phyloP scores from a whole-genome alignment of 2,797 vertebrate genomes.

The Sebastes flavidus region DNA sequence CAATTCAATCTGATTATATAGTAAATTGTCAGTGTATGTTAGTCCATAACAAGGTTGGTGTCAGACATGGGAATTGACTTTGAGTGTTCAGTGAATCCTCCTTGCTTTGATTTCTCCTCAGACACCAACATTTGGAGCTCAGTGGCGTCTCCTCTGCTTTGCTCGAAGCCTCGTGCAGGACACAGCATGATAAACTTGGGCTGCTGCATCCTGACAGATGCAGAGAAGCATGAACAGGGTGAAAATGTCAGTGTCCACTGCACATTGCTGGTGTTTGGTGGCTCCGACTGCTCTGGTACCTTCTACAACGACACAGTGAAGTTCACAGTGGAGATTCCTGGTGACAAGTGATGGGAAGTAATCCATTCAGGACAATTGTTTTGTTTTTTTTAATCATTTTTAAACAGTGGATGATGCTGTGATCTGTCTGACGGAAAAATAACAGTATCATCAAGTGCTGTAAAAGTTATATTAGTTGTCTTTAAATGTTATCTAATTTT shows the following conservation, averaged over 20 bases:
- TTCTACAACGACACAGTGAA: constrained; percentile 86
- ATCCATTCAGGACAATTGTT: neutral
- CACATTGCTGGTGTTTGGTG: constrained; percentile 87
- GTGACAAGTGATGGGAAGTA: constrained; percentile 33
- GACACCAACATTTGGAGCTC: constrained; percentile 86
- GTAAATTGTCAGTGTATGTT: neutral
- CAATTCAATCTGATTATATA: neutral
- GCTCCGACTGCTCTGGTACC: constrained; percentile 84
- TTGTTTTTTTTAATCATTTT: neutral
- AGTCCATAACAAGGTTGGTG: neutral
- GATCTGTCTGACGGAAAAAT: neutral
- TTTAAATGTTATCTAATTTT: neutral
- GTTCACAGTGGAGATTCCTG: constrained; percentile 70
- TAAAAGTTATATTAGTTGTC: neutral
- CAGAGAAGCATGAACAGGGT: constrained; percentile 53
- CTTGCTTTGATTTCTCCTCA: constrained; percentile 54
- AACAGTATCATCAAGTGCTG: neutral
- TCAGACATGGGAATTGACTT: neutral
- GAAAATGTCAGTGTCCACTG: constrained; percentile 48
- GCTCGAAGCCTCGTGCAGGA: constrained; percentile 85
- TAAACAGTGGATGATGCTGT: neutral
- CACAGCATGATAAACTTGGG: constrained; percentile 85
- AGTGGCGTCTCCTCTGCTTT: constrained; percentile 76
- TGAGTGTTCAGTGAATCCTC: neutral
- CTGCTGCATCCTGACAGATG: constrained; percentile 38